Conservation (phyloP, 2,113 vertebrate genomes). For the Clarias gariepinus region DNA sequence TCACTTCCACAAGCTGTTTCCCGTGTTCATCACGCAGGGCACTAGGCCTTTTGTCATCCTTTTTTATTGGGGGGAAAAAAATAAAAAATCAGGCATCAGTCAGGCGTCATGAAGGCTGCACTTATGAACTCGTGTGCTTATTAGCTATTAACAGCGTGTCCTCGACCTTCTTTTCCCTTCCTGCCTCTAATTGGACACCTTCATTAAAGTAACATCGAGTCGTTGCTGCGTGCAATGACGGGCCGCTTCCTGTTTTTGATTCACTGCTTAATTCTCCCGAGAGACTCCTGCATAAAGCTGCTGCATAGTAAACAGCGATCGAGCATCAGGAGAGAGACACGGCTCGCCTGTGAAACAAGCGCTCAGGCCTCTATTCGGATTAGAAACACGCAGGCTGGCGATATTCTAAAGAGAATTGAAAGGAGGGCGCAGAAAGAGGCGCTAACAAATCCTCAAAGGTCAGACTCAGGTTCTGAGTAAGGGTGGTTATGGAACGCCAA, state of each 20-base stretch:
- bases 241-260: constrained; percentile 59
- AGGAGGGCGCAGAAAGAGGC: constrained; percentile 4
- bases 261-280: constrained; percentile 33
- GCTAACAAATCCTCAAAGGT: constrained; percentile 3
- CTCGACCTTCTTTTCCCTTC: constrained; percentile 55
- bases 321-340: constrained; percentile 10
- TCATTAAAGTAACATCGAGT: constrained; percentile 56
- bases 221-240: constrained; percentile 61
- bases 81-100: neutral
- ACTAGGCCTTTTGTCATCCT: constrained; percentile 55
- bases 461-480: neutral
- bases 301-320: constrained; percentile 2
- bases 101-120: neutral
- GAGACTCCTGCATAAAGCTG: constrained; percentile 9
- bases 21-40: constrained; percentile 41
- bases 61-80: constrained; percentile 62
- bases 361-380: constrained; percentile 21
- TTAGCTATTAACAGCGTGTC: constrained; percentile 32
- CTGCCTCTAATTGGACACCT: constrained; percentile 69
- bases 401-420: constrained; percentile 1
- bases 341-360: constrained; percentile 6
- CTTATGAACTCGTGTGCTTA: neutral
- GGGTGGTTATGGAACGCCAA: constrained; percentile 9
- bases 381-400: neutral
- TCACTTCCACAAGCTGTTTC: constrained; percentile 12